phyloP scores from a whole-genome alignment of 2,113 vertebrate species.

The Alosa alosa region DNA sequence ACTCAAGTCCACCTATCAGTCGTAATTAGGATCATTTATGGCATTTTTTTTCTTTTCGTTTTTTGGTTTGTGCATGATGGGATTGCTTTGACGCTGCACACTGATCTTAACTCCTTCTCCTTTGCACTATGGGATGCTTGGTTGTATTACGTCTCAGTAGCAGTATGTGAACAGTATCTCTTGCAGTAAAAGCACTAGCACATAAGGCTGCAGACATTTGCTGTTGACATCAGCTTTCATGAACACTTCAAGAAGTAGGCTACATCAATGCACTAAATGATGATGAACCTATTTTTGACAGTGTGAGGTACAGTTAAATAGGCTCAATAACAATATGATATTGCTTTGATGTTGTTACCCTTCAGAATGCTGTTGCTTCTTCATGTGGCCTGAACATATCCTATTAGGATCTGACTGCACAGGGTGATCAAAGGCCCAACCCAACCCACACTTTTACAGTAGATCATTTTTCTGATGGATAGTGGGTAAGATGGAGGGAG shows the following conservation, averaged over 20 bases:
- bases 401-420: background rate
- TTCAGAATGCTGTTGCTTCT: background rate
- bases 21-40: background rate
- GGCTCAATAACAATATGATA: background rate
- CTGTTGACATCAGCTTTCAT: too few relatives aligned
- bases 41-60: background rate
- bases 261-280: background rate
- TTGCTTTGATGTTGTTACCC: background rate
- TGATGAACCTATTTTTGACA: background rate
- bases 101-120: background rate
- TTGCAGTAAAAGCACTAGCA: background rate
- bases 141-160: background rate
- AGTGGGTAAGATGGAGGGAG: background rate
- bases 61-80: background rate
- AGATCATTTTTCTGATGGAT: constrained; percentile 6
- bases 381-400: background rate
- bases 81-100: background rate
- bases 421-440: constrained; percentile 52
- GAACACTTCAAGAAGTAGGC: background rate
- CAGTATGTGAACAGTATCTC: background rate
- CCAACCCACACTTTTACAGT: constrained; percentile 7
- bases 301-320: background rate
- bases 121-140: too few relatives aligned
- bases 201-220: too few relatives aligned
- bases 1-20: background rate